Conservation (phyloP, 2,113 vertebrate species). For the Pseudonaja textilis region DNA sequence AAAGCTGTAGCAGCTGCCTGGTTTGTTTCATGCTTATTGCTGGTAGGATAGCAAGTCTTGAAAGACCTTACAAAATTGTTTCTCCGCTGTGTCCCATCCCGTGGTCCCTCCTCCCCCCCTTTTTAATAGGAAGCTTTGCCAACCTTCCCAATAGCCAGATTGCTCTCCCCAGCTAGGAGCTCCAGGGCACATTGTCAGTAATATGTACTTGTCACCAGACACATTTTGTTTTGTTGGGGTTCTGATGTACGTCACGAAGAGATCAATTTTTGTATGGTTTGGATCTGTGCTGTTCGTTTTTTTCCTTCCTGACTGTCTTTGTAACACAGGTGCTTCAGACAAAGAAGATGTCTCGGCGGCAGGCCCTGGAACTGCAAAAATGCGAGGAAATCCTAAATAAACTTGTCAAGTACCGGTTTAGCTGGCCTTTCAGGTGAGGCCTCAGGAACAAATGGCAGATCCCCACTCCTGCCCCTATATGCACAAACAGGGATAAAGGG, state of each 20-base stretch:
- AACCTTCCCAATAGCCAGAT: too few species aligned
- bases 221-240: not conserved
- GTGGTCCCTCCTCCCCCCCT: not conserved
- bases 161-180: not conserved
- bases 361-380: conserved; percentile 85
- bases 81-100: not conserved
- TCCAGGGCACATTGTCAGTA: not conserved
- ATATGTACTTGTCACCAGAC: not conserved
- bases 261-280: not conserved
- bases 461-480: not conserved
- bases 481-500: not conserved
- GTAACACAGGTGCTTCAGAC: conserved; percentile 82
- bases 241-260: not conserved
- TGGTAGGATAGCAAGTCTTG: not conserved
- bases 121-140: accelerated
- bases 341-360: conserved; percentile 71
- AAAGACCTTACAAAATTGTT: not conserved
- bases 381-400: conserved; percentile 93
- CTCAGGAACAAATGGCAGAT: not conserved
- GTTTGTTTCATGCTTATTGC: not conserved
- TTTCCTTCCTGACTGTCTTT: conserved; percentile 27
- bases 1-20: conserved; percentile 8
- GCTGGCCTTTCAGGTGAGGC: conserved; percentile 95
- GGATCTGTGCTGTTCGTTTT: not conserved
- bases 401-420: conserved; percentile 90